Conservation (phyloP, 2,888 invertebrate genomes). For the Plagodis dolabraria region DNA sequence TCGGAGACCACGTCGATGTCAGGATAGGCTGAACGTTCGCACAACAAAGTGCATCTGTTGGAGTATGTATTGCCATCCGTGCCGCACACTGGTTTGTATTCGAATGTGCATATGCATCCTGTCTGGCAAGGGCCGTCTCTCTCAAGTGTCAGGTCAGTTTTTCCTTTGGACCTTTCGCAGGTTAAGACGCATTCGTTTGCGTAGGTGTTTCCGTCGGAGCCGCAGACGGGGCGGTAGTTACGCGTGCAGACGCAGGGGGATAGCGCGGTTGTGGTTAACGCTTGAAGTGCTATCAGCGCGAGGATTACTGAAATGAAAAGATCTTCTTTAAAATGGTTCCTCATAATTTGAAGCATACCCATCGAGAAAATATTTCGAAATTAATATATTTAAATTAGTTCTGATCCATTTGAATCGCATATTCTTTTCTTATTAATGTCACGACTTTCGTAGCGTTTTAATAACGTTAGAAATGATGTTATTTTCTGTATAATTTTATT, state of each 20-base stretch:
- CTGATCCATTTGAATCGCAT: too few relatives aligned
- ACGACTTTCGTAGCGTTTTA: too few relatives aligned
- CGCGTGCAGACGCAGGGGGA: conserved; percentile 58
- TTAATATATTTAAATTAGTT: too few relatives aligned
- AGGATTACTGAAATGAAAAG: conserved; percentile 47
- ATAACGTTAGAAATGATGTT: too few relatives aligned
- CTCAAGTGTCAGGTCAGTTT: conserved; percentile 24
- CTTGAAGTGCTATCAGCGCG: conserved; percentile 43
- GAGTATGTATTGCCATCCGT: conserved; percentile 27
- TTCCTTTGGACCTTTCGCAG: conserved; percentile 57
- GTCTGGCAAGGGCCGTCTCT: conserved; percentile 26
- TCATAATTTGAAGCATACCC: too few relatives aligned
- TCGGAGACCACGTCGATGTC: conserved; percentile 19
- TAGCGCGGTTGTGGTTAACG: conserved; percentile 41
- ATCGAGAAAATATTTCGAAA: too few relatives aligned
- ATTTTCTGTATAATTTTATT: too few relatives aligned
- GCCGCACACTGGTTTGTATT: conserved; percentile 31
- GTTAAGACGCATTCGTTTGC: conserved; percentile 87
- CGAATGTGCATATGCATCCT: conserved; percentile 24
- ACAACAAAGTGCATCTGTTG: conserved; percentile 20
- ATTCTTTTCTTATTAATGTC: too few relatives aligned
- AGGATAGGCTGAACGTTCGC: conserved; percentile 6
- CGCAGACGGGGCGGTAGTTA: conserved; percentile 85
- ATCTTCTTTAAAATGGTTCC: background rate
- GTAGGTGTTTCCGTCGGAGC: conserved; percentile 89